phyloP scores from a whole-genome alignment of 2,797 vertebrate species.

The Phoeniculus purpureus region DNA sequence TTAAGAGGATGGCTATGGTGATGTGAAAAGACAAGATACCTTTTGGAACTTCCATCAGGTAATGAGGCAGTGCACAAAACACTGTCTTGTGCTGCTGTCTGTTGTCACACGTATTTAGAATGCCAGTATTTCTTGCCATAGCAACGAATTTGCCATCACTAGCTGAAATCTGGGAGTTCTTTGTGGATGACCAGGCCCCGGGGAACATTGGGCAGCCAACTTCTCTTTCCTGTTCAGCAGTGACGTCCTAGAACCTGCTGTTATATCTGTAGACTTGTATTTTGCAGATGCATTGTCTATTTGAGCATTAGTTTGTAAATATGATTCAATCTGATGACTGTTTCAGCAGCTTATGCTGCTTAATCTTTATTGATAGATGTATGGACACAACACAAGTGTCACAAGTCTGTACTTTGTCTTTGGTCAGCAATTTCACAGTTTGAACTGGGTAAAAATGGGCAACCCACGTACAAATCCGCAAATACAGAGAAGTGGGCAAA shows the following conservation, averaged over 20 bases:
- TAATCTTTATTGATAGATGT: background rate
- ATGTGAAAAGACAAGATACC: background rate
- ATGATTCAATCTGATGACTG: background rate
- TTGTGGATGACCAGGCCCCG: background rate
- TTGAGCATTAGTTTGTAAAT: background rate
- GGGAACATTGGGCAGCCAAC: background rate
- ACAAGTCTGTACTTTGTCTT: background rate
- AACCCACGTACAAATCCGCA: background rate
- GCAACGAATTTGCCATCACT: background rate
- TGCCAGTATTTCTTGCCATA: background rate
- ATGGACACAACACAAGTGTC: too few relatives aligned
- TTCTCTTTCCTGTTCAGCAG: background rate
- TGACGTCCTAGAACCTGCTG: background rate
- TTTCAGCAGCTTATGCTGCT: background rate
- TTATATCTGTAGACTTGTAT: background rate
- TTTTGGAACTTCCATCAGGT: background rate
- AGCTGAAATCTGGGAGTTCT: background rate
- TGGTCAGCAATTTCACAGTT: background rate
- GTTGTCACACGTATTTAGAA: accelerated
- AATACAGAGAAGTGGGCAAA: background rate
- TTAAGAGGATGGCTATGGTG: background rate
- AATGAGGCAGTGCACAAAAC: background rate
- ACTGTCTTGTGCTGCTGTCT: accelerated
- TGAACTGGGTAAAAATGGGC: background rate
- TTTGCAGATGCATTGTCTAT: background rate